Base-by-base conservation (phyloP, 2,113 vertebrate species). In the Danionella cerebrum region DNA sequence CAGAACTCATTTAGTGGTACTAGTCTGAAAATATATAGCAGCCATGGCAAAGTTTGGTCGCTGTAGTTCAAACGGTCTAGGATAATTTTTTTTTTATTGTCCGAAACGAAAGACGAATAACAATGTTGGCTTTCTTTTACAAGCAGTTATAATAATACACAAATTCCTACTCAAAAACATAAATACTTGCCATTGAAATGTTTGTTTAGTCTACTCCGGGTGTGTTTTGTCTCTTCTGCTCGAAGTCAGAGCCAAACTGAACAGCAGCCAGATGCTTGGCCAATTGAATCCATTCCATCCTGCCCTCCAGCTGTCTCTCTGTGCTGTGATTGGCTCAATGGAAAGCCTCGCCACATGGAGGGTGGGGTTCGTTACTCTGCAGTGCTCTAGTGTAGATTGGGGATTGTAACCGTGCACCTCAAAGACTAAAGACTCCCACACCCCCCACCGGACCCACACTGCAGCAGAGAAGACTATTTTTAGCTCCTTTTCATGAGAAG, bases 381-480 rank as follows among this genome's bases (percentile, higher is more conserved):
- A 67, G 57, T 22, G 36, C 29, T 41, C 13, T 24, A 51, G 69
- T 29, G 33, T 36, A 47, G 59, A 59, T 47, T 4, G n/a, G 57
- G 29, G 45, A 60, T 70, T 70, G 72, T 67, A 54, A 67, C 62
- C 41, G 44, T 74, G 72, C 70, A 69, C 65, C 70, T 72, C 41
- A 69, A 33, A 65, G 69, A 69, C 65, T 29, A 39, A 47, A 45
- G 10, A 16, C 65, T 65, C 69, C 53, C 66, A 41, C 59, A 62
- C 59, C 55, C 52, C 58, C 51, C 63, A 39, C 65, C 48, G 66
- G 62, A 62, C 48, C 63, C 54, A 50, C 70, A 69, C 66, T 76
- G 74, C 74, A 41, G 70, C 63, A 72, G 53, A 52, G 59, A 21
- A n/a, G 19, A 67, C 74, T 76, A 73, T 76, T 76, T 76, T 76